phyloP scores from a whole-genome alignment of 2,888 invertebrate genomes.

The Steinernema scapterisci region DNA sequence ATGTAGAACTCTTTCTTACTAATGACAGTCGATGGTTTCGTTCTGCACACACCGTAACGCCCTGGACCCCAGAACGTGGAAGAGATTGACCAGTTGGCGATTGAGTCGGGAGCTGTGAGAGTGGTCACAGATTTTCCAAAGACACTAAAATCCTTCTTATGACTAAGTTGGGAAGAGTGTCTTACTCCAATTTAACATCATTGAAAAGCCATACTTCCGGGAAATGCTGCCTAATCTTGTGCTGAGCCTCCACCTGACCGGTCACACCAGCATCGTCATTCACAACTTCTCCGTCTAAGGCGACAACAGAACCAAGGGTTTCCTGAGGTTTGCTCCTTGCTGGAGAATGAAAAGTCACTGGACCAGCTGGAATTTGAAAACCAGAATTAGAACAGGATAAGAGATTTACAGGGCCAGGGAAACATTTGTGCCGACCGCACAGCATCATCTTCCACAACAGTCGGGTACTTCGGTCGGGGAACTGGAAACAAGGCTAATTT shows the following conservation, averaged over 20 bases:
- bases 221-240: constrained; percentile 46
- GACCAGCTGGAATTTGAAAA: no score
- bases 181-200: constrained; percentile 51
- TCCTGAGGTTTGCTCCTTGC: no score
- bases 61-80: constrained; percentile 45
- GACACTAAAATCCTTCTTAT: constrained; percentile 9
- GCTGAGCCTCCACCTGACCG: constrained; percentile 7
- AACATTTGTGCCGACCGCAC: no score
- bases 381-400: no score
- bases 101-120: constrained; percentile 39
- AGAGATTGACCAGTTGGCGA: constrained; percentile 41
- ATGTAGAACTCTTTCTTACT: constrained; percentile 46
- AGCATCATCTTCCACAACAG: no score
- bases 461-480: no score
- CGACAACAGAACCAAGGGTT: no score
- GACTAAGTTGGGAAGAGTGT: constrained; percentile 33
- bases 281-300: no score
- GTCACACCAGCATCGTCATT: background rate
- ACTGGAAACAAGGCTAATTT: no score
- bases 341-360: no score
- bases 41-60: constrained; percentile 35
- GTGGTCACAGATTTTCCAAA: constrained; percentile 11
- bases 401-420: no score
- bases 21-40: constrained; percentile 18
- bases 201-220: constrained; percentile 66